These are phyloP conservation scores for Nixonia krombeini DNA, from an alignment of 1,140 invertebrate species.

Conservation along the genomic window DNA sequence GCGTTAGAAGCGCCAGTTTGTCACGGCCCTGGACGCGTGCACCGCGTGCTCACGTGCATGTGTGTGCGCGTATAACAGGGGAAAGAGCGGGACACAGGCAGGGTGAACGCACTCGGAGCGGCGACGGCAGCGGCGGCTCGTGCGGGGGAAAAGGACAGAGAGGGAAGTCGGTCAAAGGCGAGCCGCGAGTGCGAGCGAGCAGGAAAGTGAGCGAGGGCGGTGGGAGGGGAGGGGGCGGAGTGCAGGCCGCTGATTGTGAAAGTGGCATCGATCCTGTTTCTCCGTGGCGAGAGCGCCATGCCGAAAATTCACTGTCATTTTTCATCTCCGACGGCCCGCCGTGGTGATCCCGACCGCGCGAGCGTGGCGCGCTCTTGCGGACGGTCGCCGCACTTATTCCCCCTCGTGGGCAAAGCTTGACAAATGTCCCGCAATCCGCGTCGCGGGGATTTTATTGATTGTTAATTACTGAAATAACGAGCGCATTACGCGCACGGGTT, in stretches of 20 bases:
- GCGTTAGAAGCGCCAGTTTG: too few relatives aligned
- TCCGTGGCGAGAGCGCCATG: conserved; percentile 17
- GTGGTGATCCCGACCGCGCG: background rate
- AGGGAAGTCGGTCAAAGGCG: conserved; percentile 9
- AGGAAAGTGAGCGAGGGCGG: conserved; percentile 11
- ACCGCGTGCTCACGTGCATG: conserved; percentile 8
- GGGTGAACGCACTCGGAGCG: conserved; percentile 19
- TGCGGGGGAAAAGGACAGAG: conserved; percentile 5
- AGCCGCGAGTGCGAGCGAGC: conserved; percentile 13
- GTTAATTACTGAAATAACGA: too few relatives aligned
- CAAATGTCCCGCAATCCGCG: too few relatives aligned
- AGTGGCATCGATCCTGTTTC: conserved; percentile 13
- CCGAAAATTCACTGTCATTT: conserved; percentile 5
- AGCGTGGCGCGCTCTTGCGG: background rate
- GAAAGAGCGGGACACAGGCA: conserved; percentile 5
- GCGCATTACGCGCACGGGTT: too few relatives aligned
- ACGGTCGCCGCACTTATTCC: background rate
- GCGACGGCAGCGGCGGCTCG: too few relatives aligned
- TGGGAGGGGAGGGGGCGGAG: background rate
- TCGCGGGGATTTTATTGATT: too few relatives aligned
- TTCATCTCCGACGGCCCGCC: conserved; percentile 7
- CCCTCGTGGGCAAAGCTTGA: background rate
- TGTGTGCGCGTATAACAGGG: conserved; percentile 1
- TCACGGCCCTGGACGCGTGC: background rate
- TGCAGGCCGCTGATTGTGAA: conserved; percentile 7